phyloP scores from a whole-genome alignment of 2,113 vertebrate genomes.

The Ursus arctos region DNA sequence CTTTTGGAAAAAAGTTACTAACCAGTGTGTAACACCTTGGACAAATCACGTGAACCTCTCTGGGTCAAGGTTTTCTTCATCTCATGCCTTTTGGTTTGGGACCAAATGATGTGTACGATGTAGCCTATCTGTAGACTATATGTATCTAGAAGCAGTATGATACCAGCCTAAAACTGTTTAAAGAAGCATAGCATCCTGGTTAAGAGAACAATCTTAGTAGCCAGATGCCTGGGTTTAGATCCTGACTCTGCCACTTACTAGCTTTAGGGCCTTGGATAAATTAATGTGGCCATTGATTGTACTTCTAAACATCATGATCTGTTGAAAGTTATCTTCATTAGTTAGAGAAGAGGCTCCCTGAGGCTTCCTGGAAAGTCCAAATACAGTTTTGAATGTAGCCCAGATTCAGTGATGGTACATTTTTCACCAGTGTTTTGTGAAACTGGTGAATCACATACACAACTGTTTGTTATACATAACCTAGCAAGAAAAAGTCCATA shows the following conservation, averaged over 20 bases:
- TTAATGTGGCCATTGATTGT: neutral
- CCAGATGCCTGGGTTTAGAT: neutral
- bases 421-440: neutral
- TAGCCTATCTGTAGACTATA: neutral
- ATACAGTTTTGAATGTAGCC: constrained; percentile 26
- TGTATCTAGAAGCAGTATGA: neutral
- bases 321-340: constrained; percentile 1
- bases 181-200: neutral
- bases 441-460: neutral
- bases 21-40: neutral
- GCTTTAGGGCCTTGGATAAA: neutral
- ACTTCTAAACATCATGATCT: neutral
- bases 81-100: neutral
- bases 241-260: neutral
- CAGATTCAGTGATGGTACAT: neutral
- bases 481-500: neutral
- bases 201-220: neutral
- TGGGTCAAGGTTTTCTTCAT: neutral
- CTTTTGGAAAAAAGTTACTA: neutral
- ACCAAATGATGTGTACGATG: neutral
- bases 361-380: constrained; percentile 25
- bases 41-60: constrained; percentile 15
- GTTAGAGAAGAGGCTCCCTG: neutral
- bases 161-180: neutral
- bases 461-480: neutral